phyloP scores from a whole-genome alignment of 2,113 vertebrate genomes.

The Hypanus sabinus region DNA sequence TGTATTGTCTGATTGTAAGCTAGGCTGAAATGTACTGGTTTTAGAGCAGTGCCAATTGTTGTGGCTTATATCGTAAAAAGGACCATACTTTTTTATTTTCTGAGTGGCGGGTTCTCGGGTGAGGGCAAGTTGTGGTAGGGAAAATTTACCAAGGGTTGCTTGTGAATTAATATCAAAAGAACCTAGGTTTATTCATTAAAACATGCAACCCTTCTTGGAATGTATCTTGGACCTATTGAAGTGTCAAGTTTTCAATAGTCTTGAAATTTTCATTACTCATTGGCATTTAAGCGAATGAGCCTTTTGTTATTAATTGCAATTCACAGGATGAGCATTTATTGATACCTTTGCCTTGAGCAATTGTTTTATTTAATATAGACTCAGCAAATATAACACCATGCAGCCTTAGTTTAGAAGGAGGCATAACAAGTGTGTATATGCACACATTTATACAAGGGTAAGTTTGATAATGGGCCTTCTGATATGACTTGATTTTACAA shows the following conservation, averaged over 20 bases:
- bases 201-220: constrained; percentile 16
- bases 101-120: background rate
- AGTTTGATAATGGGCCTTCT: background rate
- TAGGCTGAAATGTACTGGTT: constrained; percentile 66
- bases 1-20: constrained; percentile 64
- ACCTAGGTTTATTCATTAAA: background rate
- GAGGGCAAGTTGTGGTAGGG: background rate
- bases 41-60: constrained; percentile 60
- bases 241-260: background rate
- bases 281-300: constrained; percentile 17
- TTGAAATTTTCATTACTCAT: constrained; percentile 18
- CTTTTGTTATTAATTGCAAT: constrained; percentile 11
- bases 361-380: constrained; percentile 25
- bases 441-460: background rate
- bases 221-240: constrained; percentile 7
- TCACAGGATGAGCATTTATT: constrained; percentile 28
- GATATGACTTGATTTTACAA: background rate
- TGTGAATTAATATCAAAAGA: background rate
- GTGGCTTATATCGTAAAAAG: constrained; percentile 34
- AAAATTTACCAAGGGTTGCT: background rate
- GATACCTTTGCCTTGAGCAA: constrained; percentile 29
- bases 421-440: background rate
- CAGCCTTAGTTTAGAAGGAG: constrained; percentile 24
- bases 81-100: constrained; percentile 34
- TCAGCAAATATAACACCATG: background rate